These are phyloP conservation scores for Eptatretus atami DNA, from an alignment of 2,797 vertebrate genomes.

Conservation along the genomic window DNA sequence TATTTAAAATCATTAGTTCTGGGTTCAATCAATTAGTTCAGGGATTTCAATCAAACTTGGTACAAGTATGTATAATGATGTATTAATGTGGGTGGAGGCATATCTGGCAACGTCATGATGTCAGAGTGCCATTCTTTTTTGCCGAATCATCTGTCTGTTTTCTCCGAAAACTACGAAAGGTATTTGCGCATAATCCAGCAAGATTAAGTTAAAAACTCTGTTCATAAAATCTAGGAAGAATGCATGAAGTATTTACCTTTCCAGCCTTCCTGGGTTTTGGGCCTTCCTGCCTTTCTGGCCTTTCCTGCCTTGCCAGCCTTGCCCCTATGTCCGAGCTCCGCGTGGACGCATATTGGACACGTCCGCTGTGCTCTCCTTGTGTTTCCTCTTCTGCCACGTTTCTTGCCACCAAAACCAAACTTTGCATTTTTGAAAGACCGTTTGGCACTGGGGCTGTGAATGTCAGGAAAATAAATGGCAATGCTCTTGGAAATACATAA, in stretches of 20 bases:
- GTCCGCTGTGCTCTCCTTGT: constrained; percentile 65
- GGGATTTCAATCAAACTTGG: no score
- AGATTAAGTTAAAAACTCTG: constrained; percentile 8
- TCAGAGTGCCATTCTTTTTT: no score
- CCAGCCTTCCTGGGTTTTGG: background rate
- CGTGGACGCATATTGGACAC: constrained; percentile 43
- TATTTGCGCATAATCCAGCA: constrained; percentile 14
- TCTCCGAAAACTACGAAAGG: no score
- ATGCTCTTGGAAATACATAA: no score
- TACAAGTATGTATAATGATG: no score
- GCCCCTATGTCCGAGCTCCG: constrained; percentile 27
- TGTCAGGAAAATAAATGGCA: background rate
- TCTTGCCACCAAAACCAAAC: constrained; percentile 87
- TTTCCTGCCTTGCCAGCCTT: constrained; percentile 25
- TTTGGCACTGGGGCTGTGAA: constrained; percentile 40
- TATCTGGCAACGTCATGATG: no score
- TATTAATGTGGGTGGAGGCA: no score
- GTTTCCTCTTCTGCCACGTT: constrained; percentile 72
- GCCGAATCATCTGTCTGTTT: no score
- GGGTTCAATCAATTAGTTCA: no score
- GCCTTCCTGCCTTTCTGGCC: constrained; percentile 14
- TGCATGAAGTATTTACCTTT: background rate
- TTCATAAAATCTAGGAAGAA: background rate
- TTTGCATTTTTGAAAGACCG: constrained; percentile 60
- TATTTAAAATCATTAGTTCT: no score